These are phyloP conservation scores for Ailurus styani DNA, from an alignment of 2,113 vertebrate species.

Conservation along the genomic window DNA sequence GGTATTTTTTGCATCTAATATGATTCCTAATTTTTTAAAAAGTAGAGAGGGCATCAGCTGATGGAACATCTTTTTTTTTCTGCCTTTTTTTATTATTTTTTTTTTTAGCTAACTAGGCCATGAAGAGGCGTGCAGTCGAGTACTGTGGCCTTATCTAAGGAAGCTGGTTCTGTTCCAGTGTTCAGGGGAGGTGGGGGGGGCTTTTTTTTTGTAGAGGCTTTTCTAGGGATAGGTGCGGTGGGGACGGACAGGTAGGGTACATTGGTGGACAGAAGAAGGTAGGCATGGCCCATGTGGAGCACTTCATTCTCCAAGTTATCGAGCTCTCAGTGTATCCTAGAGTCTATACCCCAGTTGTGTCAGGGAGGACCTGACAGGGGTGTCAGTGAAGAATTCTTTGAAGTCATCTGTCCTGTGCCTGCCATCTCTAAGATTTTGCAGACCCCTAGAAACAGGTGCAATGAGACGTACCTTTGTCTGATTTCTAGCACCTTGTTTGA, in stretches of 20 bases:
- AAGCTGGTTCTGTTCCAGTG: neutral
- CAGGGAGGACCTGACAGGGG: neutral
- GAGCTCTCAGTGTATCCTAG: neutral
- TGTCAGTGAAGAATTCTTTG: neutral
- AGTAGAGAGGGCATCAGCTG: neutral
- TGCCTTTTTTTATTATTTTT: neutral
- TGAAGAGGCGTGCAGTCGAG: neutral
- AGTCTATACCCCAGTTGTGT: neutral
- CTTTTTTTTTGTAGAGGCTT: neutral
- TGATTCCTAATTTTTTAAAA: conserved; percentile 11
- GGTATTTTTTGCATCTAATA: neutral
- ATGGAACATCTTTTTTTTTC: neutral
- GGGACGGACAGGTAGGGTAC: neutral
- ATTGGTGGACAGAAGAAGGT: neutral
- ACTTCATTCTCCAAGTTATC: neutral
- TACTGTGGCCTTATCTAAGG: neutral
- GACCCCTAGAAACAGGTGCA: neutral
- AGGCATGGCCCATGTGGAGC: neutral
- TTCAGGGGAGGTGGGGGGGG: neutral
- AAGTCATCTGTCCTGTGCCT: neutral
- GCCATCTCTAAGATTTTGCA: neutral
- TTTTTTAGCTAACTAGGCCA: neutral
- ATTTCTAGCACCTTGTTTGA: neutral
- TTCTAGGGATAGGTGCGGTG: neutral
- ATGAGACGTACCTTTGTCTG: neutral